Conservation (phyloP, 2,888 invertebrate genomes). For the Gibbula magus region DNA sequence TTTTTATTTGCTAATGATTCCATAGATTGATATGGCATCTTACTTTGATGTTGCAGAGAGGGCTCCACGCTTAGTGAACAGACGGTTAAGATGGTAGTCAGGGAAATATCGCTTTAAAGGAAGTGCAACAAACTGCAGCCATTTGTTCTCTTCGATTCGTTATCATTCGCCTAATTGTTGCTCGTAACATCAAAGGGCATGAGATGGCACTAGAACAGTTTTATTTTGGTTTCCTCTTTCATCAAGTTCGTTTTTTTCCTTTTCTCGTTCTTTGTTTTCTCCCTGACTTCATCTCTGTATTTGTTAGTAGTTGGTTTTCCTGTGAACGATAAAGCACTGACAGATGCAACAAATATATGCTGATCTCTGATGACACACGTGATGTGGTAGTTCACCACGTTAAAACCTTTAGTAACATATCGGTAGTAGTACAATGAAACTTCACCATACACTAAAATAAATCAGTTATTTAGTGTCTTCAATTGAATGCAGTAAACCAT, state of each 20-base stretch:
- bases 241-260: neutral
- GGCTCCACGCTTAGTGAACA: neutral
- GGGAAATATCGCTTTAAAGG: neutral
- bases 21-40: neutral
- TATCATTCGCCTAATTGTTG: neutral
- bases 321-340: too few relatives aligned
- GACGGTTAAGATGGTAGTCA: neutral
- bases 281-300: too few relatives aligned
- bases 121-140: neutral
- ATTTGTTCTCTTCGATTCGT: neutral
- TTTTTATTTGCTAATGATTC: slow-evolving; percentile 17
- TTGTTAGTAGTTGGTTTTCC: too few relatives aligned
- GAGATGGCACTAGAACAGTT: neutral
- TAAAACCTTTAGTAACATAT: too few relatives aligned
- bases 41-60: neutral
- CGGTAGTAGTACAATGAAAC: too few relatives aligned
- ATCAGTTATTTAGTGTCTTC: too few relatives aligned
- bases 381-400: too few relatives aligned
- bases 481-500: too few relatives aligned
- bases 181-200: neutral
- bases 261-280: too few relatives aligned
- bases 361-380: too few relatives aligned
- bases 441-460: too few relatives aligned
- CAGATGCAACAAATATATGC: too few relatives aligned
- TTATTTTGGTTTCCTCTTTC: neutral